Evolutionary conservation across 1,140 invertebrate genomes (phyloP).

Genomic region (Bombus consobrinus): DNA sequence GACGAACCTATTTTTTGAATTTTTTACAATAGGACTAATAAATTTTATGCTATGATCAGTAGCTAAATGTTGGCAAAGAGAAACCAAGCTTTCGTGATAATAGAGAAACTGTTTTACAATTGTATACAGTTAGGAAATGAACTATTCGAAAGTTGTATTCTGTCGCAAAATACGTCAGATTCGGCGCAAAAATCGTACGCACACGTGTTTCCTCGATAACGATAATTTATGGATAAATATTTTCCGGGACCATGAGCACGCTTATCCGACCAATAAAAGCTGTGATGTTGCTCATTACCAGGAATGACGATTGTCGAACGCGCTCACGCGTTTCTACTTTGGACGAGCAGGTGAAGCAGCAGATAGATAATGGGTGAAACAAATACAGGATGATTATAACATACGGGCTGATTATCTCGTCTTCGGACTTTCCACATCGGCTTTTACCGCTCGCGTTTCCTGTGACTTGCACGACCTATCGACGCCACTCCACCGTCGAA

Average conservation of each 20-base stretch:
- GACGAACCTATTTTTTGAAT: background rate
- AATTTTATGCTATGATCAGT: background rate
- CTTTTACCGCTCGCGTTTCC: constrained; percentile 67
- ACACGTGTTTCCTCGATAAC: background rate
- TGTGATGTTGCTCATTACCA: background rate
- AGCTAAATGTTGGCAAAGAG: background rate
- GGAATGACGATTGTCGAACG: background rate
- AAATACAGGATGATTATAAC: constrained; percentile 79
- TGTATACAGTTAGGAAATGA: background rate
- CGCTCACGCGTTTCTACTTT: constrained; percentile 66
- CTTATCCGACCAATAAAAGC: constrained; percentile 22
- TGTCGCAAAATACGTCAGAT: background rate
- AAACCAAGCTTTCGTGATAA: background rate
- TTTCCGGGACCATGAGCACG: constrained; percentile 16
- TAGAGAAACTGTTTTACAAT: background rate
- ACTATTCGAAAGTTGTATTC: background rate
- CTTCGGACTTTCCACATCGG: constrained; percentile 78
- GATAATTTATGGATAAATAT: constrained; percentile 14
- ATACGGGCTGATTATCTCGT: constrained; percentile 80
- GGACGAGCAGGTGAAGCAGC: constrained; percentile 76
- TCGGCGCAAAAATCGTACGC: background rate
- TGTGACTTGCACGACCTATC: constrained; percentile 43
- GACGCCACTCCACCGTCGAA: constrained; percentile 16
- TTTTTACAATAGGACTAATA: background rate
- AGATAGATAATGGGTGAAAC: constrained; percentile 79